Evolutionary conservation across 2,113 vertebrate species (phyloP).

Genomic region (Psettodes erumei): DNA sequence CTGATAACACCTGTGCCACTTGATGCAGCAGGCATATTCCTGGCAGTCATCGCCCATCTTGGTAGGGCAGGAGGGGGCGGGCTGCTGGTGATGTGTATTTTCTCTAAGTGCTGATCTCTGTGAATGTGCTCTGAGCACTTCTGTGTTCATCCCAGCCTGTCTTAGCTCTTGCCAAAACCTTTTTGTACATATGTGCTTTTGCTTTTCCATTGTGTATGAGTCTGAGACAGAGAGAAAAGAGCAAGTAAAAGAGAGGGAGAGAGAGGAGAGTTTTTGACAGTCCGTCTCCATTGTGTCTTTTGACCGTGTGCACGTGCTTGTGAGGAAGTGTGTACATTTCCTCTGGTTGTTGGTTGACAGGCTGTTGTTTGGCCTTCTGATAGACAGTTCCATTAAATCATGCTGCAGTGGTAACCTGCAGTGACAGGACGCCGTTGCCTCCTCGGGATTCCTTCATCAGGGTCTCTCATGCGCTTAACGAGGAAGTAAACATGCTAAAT

Average conservation of each 20-base stretch:
- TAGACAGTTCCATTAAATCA: constrained; percentile 84
- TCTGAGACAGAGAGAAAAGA: background rate
- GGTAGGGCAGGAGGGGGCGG: no score
- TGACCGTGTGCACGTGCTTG: background rate
- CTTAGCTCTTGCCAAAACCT: constrained; percentile 51
- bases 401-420: constrained; percentile 72
- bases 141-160: constrained; percentile 51
- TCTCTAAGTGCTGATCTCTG: constrained; percentile 56
- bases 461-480: constrained; percentile 78
- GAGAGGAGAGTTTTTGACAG: constrained; percentile 51
- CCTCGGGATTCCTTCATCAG: constrained; percentile 75
- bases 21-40: constrained; percentile 61
- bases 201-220: constrained; percentile 18
- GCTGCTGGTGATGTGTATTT: constrained; percentile 60
- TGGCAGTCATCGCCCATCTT: constrained; percentile 62
- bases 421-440: constrained; percentile 78
- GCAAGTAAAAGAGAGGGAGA: background rate
- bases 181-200: constrained; percentile 60
- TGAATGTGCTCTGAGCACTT: constrained; percentile 34
- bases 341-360: constrained; percentile 68
- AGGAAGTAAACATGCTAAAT: constrained; percentile 83
- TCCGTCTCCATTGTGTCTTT: constrained; percentile 28
- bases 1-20: constrained; percentile 72
- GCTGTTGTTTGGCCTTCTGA: constrained; percentile 74
- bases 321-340: constrained; percentile 35